These are phyloP conservation scores for Characodon lateralis DNA, from an alignment of 2,797 vertebrate species.

Conservation along the genomic window DNA sequence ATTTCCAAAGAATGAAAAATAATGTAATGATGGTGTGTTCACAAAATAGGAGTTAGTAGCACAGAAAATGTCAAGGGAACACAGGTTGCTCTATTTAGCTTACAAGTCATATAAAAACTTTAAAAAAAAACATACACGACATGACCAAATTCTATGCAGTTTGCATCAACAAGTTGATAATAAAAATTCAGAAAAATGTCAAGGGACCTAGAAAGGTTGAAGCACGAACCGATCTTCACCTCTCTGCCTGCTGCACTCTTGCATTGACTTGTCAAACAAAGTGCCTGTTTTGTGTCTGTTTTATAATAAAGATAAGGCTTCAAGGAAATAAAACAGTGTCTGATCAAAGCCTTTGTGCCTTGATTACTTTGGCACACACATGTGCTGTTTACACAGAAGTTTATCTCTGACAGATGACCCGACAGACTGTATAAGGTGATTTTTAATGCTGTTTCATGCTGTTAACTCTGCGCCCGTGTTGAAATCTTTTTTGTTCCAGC, in stretches of 20 bases:
- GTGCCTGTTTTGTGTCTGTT: conserved; percentile 22
- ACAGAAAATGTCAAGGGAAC: background rate
- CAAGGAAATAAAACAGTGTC: conserved; percentile 26
- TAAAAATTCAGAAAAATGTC: background rate
- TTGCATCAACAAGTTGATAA: background rate
- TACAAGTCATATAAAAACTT: background rate
- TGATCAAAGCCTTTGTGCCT: conserved; percentile 33
- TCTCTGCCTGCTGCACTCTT: background rate
- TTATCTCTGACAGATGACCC: conserved; percentile 13
- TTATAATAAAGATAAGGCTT: conserved; percentile 44
- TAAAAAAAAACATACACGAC: background rate
- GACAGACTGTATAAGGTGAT: background rate
- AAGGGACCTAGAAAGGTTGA: background rate
- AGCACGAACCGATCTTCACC: background rate
- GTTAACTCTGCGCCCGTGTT: conserved; percentile 8
- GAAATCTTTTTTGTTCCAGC: background rate
- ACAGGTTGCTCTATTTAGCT: background rate
- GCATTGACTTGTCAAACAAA: conserved; percentile 20
- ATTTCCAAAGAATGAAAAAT: background rate
- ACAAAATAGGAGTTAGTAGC: background rate
- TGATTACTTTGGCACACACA: conserved; percentile 10
- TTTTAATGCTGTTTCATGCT: background rate
- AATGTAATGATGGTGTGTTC: background rate
- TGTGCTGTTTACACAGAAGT: background rate
- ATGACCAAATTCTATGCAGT: background rate